phyloP scores from a whole-genome alignment of 2,797 vertebrate species.

The Dendrocincla tyrannina region DNA sequence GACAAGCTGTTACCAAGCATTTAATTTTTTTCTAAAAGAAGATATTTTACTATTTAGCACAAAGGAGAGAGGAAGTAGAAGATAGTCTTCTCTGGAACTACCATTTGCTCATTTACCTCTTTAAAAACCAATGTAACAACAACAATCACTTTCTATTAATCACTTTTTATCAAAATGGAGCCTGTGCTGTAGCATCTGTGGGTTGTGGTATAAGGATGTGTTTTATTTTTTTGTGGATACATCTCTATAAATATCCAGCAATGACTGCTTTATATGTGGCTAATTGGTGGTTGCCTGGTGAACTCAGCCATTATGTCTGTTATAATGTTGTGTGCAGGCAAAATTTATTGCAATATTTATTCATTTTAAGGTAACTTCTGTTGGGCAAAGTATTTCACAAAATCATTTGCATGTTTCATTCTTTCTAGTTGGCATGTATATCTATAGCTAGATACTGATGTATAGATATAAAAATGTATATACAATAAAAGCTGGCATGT shows the following conservation, averaged over 20 bases:
- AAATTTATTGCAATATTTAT: background rate
- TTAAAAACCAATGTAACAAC: background rate
- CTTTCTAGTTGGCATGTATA: background rate
- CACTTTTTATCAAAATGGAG: background rate
- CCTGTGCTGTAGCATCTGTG: background rate
- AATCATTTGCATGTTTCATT: background rate
- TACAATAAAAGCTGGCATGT: background rate
- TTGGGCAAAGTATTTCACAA: background rate
- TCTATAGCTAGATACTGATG: background rate
- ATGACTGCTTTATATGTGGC: background rate
- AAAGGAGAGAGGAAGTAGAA: background rate
- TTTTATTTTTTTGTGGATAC: background rate
- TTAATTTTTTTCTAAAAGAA: background rate
- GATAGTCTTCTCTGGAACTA: background rate
- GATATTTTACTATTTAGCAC: background rate
- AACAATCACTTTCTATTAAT: background rate
- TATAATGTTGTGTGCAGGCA: background rate
- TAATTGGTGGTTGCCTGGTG: background rate
- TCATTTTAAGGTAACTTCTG: background rate
- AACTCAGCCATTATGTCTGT: background rate
- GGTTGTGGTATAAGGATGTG: background rate
- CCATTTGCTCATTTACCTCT: background rate
- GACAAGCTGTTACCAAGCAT: background rate
- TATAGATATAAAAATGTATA: background rate
- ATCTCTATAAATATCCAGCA: background rate